A percentile compares a stretch with the other conserved stretches of the same genome.
phyloP scores from a whole-genome alignment of 2,888 invertebrate genomes.

The Eupithecia centaureata region DNA sequence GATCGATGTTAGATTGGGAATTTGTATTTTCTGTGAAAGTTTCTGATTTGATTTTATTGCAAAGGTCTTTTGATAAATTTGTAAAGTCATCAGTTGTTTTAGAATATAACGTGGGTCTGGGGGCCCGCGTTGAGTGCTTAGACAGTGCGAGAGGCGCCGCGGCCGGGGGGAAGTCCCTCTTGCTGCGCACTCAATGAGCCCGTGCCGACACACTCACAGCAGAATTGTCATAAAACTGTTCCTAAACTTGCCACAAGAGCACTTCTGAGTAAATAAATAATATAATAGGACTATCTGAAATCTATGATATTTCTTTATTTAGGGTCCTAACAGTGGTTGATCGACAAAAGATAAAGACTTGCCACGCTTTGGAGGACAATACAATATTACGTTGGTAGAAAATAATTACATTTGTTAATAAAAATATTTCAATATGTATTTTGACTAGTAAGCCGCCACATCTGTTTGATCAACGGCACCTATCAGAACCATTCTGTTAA shows the following conservation, averaged over 20 bases:
- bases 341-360: not conserved
- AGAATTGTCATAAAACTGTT: conserved; percentile 4
- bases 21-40: conserved; percentile 43
- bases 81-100: conserved; percentile 18
- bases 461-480: conserved; percentile 19
- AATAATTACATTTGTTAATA: not conserved
- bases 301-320: not conserved
- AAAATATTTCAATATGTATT: not conserved
- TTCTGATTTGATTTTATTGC: conserved; percentile 48
- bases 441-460: conserved; percentile 29
- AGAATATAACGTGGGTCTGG: not conserved
- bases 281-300: not conserved
- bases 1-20: conserved; percentile 56
- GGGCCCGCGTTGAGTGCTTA: not conserved
- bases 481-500: conserved; percentile 47
- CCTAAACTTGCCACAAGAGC: not conserved
- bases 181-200: no score
- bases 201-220: no score
- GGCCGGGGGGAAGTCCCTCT: conserved; percentile 61
- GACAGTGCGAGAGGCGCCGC: conserved; percentile 49
- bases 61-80: conserved; percentile 22
- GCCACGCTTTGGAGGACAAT: not conserved
- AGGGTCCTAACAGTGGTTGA: not conserved
- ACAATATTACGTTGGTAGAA: not conserved
- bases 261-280: not conserved